These are phyloP conservation scores for Nephotettix cincticeps DNA, from an alignment of 1,140 invertebrate species.

Conservation along the genomic window DNA sequence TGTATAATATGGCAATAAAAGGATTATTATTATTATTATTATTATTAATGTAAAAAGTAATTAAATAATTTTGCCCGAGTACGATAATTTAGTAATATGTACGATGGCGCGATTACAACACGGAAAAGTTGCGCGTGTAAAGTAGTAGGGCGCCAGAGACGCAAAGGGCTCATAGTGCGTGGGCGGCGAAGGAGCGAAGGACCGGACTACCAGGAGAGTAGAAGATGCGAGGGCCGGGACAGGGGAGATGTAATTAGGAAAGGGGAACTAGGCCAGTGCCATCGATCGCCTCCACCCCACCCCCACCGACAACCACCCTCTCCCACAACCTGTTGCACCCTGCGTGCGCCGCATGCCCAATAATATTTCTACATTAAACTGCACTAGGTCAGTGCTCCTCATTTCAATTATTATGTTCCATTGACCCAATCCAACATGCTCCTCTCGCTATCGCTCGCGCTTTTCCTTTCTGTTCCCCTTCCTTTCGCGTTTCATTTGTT, in stretches of 20 bases:
- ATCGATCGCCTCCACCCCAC: background rate
- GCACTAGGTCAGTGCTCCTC: slow-evolving; percentile 19
- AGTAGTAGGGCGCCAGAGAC: too few relatives aligned
- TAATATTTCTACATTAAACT: slow-evolving; percentile 24
- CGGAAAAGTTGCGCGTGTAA: too few relatives aligned
- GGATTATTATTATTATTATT: too few relatives aligned
- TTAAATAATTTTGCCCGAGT: too few relatives aligned
- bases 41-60: too few relatives aligned
- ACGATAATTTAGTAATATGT: too few relatives aligned
- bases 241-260: background rate
- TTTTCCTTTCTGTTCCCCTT: background rate
- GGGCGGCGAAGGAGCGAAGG: background rate
- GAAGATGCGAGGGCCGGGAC: background rate
- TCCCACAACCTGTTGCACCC: slow-evolving; percentile 18
- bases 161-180: too few relatives aligned
- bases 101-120: too few relatives aligned
- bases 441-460: background rate
- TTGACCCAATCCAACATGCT: slow-evolving; percentile 13
- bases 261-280: slow-evolving; percentile 18
- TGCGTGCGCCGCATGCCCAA: slow-evolving; percentile 12
- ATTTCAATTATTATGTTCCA: slow-evolving; percentile 22
- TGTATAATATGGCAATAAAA: too few relatives aligned
- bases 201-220: slow-evolving; percentile 2
- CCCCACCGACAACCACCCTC: background rate
- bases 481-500: background rate